phyloP scores from a whole-genome alignment of 2,113 vertebrate genomes.

The Rhadina sibilatrix region DNA sequence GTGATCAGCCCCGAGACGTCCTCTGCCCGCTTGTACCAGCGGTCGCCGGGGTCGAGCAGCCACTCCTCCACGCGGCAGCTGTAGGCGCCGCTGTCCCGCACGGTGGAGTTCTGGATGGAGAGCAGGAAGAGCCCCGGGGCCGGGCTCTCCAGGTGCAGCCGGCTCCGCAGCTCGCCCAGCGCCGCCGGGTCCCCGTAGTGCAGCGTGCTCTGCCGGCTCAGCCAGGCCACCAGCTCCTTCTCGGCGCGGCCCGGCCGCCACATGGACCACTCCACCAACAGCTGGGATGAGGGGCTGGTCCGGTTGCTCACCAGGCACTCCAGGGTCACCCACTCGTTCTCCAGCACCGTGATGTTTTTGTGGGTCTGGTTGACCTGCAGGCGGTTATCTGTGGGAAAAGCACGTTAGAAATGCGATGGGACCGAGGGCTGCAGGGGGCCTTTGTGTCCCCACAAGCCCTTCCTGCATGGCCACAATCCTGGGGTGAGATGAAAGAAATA shows the following conservation, averaged over 20 bases:
- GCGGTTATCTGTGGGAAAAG: conserved; percentile 79
- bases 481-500: background rate
- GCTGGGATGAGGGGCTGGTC: conserved; percentile 84
- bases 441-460: background rate
- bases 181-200: conserved; percentile 72
- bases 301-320: conserved; percentile 87
- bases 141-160: conserved; percentile 85
- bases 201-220: conserved; percentile 78
- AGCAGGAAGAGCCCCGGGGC: conserved; percentile 82
- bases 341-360: conserved; percentile 83
- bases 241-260: conserved; percentile 76
- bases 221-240: conserved; percentile 79
- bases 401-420: background rate
- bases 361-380: conserved; percentile 87
- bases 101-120: conserved; percentile 82
- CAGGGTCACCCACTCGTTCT: conserved; percentile 88
- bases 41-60: conserved; percentile 85
- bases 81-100: conserved; percentile 84
- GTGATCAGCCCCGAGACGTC: conserved; percentile 82
- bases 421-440: background rate
- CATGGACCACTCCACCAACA: conserved; percentile 87
- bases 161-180: conserved; percentile 76
- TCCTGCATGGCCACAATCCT: background rate
- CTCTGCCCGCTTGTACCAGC: conserved; percentile 87
- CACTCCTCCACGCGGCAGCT: conserved; percentile 85